Conservation (phyloP, 2,113 vertebrate genomes). For the Scatophagus argus region DNA sequence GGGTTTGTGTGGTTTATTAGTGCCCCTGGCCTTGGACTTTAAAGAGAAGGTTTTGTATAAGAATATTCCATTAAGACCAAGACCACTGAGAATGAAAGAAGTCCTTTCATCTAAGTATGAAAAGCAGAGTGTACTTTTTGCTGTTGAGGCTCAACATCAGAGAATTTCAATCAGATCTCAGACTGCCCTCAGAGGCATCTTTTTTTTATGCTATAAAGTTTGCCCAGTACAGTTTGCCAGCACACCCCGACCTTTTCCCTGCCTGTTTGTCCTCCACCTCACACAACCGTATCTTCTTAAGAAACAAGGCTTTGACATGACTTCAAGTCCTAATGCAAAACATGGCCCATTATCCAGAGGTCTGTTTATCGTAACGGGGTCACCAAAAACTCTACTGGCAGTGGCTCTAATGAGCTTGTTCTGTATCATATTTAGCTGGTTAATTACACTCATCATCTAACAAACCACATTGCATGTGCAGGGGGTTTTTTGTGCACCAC, state of each 20-base stretch:
- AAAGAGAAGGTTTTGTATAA: constrained; percentile 13
- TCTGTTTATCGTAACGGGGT: constrained; percentile 74
- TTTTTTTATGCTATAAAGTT: constrained; percentile 4
- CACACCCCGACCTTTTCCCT: constrained; percentile 37
- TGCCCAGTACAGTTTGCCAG: constrained; percentile 16
- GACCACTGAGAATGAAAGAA: constrained; percentile 23
- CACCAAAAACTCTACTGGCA: constrained; percentile 62
- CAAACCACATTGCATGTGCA: constrained; percentile 64
- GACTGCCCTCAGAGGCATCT: constrained; percentile 28
- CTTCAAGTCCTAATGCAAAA: constrained; percentile 69
- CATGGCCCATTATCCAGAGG: constrained; percentile 62
- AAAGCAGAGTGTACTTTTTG: constrained; percentile 50
- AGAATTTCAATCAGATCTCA: constrained; percentile 64
- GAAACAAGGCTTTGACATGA: constrained; percentile 62
- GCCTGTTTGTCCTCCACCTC: constrained; percentile 41
- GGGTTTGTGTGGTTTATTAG: constrained; percentile 40
- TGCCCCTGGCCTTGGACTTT: constrained; percentile 8
- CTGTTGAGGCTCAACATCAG: constrained; percentile 60
- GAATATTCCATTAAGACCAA: constrained; percentile 40
- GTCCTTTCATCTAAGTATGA: constrained; percentile 65
- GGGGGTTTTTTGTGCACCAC: constrained; percentile 33
- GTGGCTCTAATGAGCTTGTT: constrained; percentile 70
- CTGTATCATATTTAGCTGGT: constrained; percentile 67
- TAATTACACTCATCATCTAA: constrained; percentile 69
- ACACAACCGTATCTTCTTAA: constrained; percentile 36